phyloP scores from a whole-genome alignment of 2,888 invertebrate species.

The Acanthoscelides obtectus region DNA sequence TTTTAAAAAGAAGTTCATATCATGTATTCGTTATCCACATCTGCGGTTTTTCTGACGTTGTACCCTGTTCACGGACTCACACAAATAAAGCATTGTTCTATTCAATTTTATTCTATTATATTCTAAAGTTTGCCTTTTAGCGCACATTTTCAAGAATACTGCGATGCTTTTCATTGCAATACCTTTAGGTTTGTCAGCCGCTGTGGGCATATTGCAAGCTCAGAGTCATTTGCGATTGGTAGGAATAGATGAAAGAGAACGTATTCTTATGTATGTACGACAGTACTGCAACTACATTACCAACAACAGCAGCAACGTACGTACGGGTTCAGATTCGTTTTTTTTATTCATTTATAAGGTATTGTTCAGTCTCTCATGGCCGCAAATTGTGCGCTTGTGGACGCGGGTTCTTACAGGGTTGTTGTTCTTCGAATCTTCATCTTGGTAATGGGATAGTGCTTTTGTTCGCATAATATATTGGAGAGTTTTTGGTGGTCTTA shows the following conservation, averaged over 20 bases:
- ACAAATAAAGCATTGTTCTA: no score
- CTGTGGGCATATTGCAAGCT: not conserved
- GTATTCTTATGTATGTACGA: slow-evolving; percentile 5
- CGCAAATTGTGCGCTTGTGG: slow-evolving; percentile 13
- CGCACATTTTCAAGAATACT: no score
- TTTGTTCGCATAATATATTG: not conserved
- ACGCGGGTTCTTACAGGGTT: not conserved
- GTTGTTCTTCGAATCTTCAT: not conserved
- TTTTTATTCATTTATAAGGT: slow-evolving; percentile 23
- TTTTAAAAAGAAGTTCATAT: no score
- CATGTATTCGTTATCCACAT: no score
- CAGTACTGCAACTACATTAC: not conserved
- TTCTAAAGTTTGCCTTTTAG: no score
- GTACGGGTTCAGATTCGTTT: slow-evolving; percentile 1
- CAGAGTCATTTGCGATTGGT: slow-evolving; percentile 9
- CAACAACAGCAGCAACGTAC: not conserved
- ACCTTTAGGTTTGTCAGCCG: no score
- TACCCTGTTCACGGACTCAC: no score
- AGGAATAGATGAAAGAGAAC: slow-evolving; percentile 23
- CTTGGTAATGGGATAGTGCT: not conserved
- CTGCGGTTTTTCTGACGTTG: no score
- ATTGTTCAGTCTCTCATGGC: slow-evolving; percentile 21
- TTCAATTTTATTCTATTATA: no score
- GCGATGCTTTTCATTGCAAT: no score
- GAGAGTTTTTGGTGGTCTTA: no score